Evolutionary conservation across 2,113 vertebrate genomes (phyloP), one percentile per base, ranked within the genome.

Genomic region (Urocitellus parryii): DNA sequence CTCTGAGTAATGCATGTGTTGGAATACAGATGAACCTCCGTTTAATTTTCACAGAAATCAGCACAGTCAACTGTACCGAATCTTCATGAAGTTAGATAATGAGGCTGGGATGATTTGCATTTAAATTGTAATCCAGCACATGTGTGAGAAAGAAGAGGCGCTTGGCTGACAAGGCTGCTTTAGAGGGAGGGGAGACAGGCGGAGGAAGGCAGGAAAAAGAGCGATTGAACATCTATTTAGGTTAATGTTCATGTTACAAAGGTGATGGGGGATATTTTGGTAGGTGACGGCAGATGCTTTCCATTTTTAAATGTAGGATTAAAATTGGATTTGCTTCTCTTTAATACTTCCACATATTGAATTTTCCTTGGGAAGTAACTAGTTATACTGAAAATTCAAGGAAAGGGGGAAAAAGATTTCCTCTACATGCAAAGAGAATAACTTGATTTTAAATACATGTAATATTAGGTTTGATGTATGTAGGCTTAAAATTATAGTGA

Each of bases 11-110:
- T 25, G 45, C 78, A 13, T 89, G 94, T 91, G 78, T 73, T 65
- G 25, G 96, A 95, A 97, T 97, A 91, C 88, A 97, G 96, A 98
- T 96, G 97, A 97, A 83, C 92, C 51, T 76, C 83, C 51, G 11
- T 65, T 88, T 80, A 56, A 79, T 92, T 90, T 81, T 79, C 73
- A 22, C 68, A 92, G 86, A 74, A 96, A 22, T 70, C 34, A 1
- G 78, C 65, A 87, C 48, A 73, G 90, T 78, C 93, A 78, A 86
- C 81, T 72, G 74, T 53, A 72, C 84, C 9, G 48, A 72, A 87
- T 89, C 70, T 72, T 81, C 85, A 63, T 8, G 5, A 53, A 17
- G 27, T 80, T 83, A 94, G 89, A 94, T 94, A 96, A 95, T 87
- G 89, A 79, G 70, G 76, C 56, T 18, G 7, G 48, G 53, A 82